Evolutionary conservation across 2,888 invertebrate genomes (phyloP).

Genomic region (Orthosia incerta): DNA sequence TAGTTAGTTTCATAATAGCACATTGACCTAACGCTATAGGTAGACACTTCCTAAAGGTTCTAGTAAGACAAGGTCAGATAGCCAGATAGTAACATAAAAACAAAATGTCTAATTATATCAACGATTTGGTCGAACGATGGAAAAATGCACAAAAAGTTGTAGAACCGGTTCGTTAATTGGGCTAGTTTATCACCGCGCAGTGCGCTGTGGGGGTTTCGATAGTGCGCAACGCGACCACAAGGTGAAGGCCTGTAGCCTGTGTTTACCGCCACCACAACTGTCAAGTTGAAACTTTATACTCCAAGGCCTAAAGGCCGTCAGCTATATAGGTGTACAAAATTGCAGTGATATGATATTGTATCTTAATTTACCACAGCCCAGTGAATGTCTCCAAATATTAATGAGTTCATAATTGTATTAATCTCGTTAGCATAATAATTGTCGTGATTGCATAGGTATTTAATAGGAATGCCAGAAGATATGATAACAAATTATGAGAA

Average conservation of each 20-base stretch:
- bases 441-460: neutral
- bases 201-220: neutral
- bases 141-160: constrained; percentile 55
- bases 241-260: constrained; percentile 13
- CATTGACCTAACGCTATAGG: constrained; percentile 14
- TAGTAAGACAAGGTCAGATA: constrained; percentile 17
- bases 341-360: constrained; percentile 8
- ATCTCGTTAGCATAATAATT: constrained; percentile 13
- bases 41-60: neutral
- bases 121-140: constrained; percentile 20
- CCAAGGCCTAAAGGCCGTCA: neutral
- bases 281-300: constrained; percentile 30
- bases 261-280: neutral
- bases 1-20: constrained; percentile 7
- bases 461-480: neutral
- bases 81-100: constrained; percentile 14
- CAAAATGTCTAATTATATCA: constrained; percentile 35
- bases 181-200: constrained; percentile 12
- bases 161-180: constrained; percentile 60
- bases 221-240: constrained; percentile 29
- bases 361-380: constrained; percentile 2
- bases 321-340: constrained; percentile 2
- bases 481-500: neutral
- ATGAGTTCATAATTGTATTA: neutral
- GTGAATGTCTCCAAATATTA: constrained; percentile 16